These are phyloP conservation scores for Tethya wilhelma DNA, from an alignment of 37 sponge, comb jelly and placozoan genomes.

Conservation along the genomic window DNA sequence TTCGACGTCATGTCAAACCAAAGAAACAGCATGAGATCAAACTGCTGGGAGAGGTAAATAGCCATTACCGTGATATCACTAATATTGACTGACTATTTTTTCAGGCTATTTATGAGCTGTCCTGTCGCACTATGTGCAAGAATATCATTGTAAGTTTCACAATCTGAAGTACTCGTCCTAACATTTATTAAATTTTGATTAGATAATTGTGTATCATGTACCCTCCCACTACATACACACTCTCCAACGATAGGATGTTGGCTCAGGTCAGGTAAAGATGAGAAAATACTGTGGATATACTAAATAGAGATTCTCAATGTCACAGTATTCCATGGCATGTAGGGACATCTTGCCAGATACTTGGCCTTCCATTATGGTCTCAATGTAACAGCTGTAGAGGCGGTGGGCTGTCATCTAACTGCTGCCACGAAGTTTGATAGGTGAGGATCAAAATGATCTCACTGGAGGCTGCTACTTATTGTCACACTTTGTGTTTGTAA, in stretches of 20 bases:
- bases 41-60: slow-evolving; percentile 46
- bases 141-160: slow-evolving; percentile 56
- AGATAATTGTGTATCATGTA: background rate
- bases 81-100: background rate
- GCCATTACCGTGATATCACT: background rate
- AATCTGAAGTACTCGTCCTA: background rate
- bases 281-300: background rate
- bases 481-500: too few relatives aligned
- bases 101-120: slow-evolving; percentile 36
- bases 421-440: slow-evolving; percentile 64
- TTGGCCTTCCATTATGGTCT: slow-evolving; percentile 68
- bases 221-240: too few relatives aligned
- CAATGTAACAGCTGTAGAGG: slow-evolving; percentile 70
- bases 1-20: slow-evolving; percentile 67
- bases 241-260: slow-evolving; percentile 55
- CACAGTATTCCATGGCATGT: too few relatives aligned
- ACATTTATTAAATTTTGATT: too few relatives aligned
- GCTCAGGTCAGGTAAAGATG: slow-evolving; percentile 46
- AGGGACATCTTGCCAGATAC: slow-evolving; percentile 80
- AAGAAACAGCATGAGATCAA: slow-evolving; percentile 86
- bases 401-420: slow-evolving; percentile 54
- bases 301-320: too few relatives aligned
- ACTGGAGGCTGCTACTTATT: too few relatives aligned
- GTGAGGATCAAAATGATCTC: too few relatives aligned
- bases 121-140: slow-evolving; percentile 29